Percentiles rank a stretch among this genome's conserved stretches.
Evolutionary conservation across 2,797 vertebrate species (phyloP).

Genomic region (Halcyon badia): DNA sequence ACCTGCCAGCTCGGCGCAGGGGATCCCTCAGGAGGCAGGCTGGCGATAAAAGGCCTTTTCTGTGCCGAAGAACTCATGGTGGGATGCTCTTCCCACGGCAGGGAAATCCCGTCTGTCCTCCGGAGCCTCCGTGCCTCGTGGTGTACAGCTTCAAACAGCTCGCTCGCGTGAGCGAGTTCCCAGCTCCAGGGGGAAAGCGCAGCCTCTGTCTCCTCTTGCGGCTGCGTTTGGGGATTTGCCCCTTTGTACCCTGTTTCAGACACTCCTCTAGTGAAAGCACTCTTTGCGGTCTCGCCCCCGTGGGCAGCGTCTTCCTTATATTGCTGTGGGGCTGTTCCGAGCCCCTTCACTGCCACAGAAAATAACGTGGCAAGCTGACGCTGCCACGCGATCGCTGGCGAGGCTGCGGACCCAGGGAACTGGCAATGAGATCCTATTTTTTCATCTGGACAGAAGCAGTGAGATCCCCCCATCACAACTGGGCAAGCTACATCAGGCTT

Average conservation of each 20-base stretch:
- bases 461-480: background rate
- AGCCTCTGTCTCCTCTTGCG: background rate
- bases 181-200: fast-evolving
- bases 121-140: fast-evolving
- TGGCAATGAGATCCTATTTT: background rate
- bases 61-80: fast-evolving
- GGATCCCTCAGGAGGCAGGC: fast-evolving
- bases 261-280: background rate
- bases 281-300: background rate
- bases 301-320: fast-evolving
- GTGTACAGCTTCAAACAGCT: fast-evolving
- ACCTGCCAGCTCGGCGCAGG: fast-evolving
- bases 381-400: background rate
- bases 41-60: background rate
- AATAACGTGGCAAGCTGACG: fast-evolving
- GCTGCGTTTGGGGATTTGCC: background rate
- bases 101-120: background rate
- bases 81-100: fast-evolving
- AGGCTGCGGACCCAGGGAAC: background rate
- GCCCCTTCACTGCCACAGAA: fast-evolving
- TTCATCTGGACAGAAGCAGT: background rate
- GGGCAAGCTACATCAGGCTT: background rate
- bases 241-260: background rate
- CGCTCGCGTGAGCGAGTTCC: fast-evolving
- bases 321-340: background rate